Conservation (phyloP, 2,797 vertebrate genomes). For the Myotis vivesi region DNA sequence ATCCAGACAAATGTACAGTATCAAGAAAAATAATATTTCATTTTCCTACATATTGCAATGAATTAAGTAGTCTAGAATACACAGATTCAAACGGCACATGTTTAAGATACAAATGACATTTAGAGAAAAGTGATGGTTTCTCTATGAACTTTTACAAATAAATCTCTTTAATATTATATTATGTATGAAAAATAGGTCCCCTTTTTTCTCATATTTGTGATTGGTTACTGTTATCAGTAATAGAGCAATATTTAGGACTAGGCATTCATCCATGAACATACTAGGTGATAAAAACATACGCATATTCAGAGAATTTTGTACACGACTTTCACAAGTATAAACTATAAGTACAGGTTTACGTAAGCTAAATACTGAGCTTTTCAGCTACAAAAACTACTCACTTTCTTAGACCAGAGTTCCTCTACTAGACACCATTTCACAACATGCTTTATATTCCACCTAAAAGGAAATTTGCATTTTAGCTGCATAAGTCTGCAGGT, state of each 20-base stretch:
- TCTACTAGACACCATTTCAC: not conserved
- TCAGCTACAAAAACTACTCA: not conserved
- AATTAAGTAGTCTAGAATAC: not conserved
- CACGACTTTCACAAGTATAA: not conserved
- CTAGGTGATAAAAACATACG: not conserved
- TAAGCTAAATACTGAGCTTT: not conserved
- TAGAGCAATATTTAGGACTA: not conserved
- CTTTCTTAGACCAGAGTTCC: not conserved
- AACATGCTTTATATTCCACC: not conserved
- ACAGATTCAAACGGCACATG: not conserved
- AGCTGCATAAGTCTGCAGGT: slow-evolving; percentile 39
- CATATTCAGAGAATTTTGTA: slow-evolving; percentile 15
- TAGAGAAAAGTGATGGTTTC: not conserved
- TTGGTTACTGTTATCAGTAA: not conserved
- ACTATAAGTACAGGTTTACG: not conserved
- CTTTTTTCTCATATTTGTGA: not conserved
- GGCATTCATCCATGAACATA: not conserved
- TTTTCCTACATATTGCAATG: not conserved
- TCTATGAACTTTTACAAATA: not conserved
- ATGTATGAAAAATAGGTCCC: not conserved
- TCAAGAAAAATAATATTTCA: slow-evolving; percentile 26
- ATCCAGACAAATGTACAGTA: slow-evolving; percentile 22
- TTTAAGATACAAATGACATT: slow-evolving; percentile 32
- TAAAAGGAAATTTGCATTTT: slow-evolving; percentile 56
- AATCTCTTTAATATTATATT: not conserved